These are phyloP conservation scores for Panurus biarmicus DNA, from an alignment of 2,113 vertebrate genomes.

Conservation along the genomic window DNA sequence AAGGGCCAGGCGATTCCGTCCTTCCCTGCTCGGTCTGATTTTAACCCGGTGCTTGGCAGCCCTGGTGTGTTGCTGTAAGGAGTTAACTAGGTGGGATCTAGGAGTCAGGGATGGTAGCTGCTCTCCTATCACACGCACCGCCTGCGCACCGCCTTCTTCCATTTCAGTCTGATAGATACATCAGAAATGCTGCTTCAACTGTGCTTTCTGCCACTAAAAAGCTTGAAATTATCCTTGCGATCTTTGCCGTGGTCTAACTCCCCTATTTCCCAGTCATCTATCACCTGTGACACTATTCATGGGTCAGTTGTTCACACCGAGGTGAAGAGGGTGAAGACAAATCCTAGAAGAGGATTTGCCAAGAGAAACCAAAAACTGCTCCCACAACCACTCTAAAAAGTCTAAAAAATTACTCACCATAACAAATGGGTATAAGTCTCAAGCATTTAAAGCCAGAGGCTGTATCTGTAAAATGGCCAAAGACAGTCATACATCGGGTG, in stretches of 20 bases:
- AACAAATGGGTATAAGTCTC: not conserved
- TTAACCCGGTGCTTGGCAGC: not conserved
- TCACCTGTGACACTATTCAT: not conserved
- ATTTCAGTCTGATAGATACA: not conserved
- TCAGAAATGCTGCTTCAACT: not conserved
- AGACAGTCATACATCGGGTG: not conserved
- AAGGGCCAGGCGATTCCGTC: not conserved
- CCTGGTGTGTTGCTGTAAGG: not conserved
- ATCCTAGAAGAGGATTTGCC: not conserved
- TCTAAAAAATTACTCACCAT: not conserved
- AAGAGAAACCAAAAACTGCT: not conserved
- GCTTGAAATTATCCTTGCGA: not conserved
- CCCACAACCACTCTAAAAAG: not conserved
- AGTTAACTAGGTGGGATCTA: conserved; percentile 40
- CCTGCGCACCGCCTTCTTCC: conserved; percentile 13
- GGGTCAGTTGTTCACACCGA: not conserved
- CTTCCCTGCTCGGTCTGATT: not conserved
- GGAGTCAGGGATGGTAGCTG: conserved; percentile 9
- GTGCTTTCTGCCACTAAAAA: not conserved
- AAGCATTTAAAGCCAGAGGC: not conserved
- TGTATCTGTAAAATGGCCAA: not conserved
- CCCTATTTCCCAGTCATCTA: not conserved
- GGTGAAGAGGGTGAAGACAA: not conserved
- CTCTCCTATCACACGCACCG: not conserved
- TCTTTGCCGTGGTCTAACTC: not conserved